These are phyloP conservation scores for Phycodurus eques DNA, from an alignment of 2,113 vertebrate genomes.

Conservation along the genomic window DNA sequence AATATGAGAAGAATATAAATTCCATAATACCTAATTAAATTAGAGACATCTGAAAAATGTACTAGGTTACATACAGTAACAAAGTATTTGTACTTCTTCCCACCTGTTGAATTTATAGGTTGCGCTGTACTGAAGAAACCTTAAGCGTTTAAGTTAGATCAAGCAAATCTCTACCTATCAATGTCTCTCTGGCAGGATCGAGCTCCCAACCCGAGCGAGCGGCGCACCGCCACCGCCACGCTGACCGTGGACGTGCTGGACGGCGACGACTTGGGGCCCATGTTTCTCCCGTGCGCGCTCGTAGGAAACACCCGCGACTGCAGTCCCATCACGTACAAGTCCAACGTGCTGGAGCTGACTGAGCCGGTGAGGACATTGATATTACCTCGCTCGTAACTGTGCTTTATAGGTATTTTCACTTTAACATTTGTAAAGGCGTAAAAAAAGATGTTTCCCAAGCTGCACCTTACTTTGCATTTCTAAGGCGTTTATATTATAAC, in stretches of 20 bases:
- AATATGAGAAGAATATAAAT: too few species aligned
- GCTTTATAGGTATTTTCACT: background rate
- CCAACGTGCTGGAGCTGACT: constrained; percentile 84
- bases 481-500: constrained; percentile 40
- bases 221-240: constrained; percentile 88
- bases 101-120: too few species aligned
- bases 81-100: too few species aligned
- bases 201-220: constrained; percentile 83
- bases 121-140: too few species aligned
- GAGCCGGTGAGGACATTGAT: constrained; percentile 79
- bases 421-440: background rate
- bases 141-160: too few species aligned
- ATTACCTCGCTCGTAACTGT: background rate
- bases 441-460: constrained; percentile 15
- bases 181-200: constrained; percentile 76
- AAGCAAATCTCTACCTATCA: background rate
- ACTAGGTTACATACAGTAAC: too few species aligned
- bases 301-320: constrained; percentile 91
- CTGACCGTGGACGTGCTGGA: constrained; percentile 92
- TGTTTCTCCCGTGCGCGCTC: constrained; percentile 91
- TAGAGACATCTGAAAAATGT: too few species aligned
- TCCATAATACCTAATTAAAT: too few species aligned
- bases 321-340: constrained; percentile 86
- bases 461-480: constrained; percentile 28
- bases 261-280: constrained; percentile 92